These are phyloP conservation scores for Callospermophilus lateralis DNA, from an alignment of 2,113 vertebrate species.

Conservation along the genomic window DNA sequence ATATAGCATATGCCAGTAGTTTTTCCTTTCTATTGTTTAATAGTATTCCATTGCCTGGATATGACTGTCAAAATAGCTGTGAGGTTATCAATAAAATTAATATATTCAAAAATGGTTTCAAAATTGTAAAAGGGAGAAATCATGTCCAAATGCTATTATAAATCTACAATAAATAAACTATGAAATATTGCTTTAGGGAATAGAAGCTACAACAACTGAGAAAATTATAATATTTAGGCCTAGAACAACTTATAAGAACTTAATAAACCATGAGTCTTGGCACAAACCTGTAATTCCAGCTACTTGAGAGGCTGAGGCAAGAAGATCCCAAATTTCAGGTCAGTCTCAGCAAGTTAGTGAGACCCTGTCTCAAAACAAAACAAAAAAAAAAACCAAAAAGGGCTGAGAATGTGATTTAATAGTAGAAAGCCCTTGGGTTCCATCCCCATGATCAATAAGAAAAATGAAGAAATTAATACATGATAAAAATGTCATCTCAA, in stretches of 20 bases:
- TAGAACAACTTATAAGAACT: neutral
- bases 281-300: too few species aligned
- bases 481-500: neutral
- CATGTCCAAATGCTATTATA: neutral
- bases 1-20: too few species aligned
- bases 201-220: neutral
- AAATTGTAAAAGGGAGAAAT: neutral
- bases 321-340: too few species aligned
- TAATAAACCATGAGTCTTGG: neutral
- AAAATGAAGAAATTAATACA: neutral
- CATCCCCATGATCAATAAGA: too few species aligned
- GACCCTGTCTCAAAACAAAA: too few species aligned
- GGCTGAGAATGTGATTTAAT: too few species aligned
- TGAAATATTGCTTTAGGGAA: neutral
- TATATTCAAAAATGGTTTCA: neutral
- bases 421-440: too few species aligned
- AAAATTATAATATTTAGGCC: neutral
- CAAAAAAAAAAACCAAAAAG: too few species aligned
- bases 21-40: constrained; percentile 30
- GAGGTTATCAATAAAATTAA: neutral
- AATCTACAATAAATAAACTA: constrained; percentile 19
- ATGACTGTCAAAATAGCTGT: neutral
- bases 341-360: too few species aligned
- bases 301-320: too few species aligned
- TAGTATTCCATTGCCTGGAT: neutral